Evolutionary conservation across 2,888 invertebrate genomes (phyloP).

Genomic region (Venustoraphidia nigricollis): DNA sequence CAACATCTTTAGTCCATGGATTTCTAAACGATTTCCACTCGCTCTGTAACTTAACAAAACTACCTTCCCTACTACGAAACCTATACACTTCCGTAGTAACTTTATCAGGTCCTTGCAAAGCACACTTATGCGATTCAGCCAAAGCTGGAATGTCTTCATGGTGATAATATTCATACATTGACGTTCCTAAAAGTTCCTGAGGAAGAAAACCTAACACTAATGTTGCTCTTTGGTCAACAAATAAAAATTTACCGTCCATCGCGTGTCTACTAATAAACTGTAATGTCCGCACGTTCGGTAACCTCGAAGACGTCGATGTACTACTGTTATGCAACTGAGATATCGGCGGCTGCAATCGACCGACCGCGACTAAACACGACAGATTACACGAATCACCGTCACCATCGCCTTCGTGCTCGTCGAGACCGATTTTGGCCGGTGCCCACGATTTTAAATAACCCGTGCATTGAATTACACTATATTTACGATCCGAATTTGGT

Average conservation of each 20-base stretch:
- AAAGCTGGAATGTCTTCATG: slow-evolving; percentile 64
- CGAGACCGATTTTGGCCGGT: slow-evolving; percentile 57
- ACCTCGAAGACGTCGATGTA: slow-evolving; percentile 17
- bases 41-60: slow-evolving; percentile 58
- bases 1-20: slow-evolving; percentile 92
- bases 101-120: slow-evolving; percentile 45
- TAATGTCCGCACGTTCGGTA: slow-evolving; percentile 40
- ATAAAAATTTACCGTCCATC: slow-evolving; percentile 82
- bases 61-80: slow-evolving; percentile 66
- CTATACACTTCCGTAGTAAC: slow-evolving; percentile 57
- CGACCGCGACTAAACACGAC: slow-evolving; percentile 81
- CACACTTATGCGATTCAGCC: slow-evolving; percentile 71
- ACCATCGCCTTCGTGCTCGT: slow-evolving; percentile 46
- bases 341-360: slow-evolving; percentile 50
- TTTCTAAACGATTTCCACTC: slow-evolving; percentile 82
- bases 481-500: slow-evolving; percentile 58
- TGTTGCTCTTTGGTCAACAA: slow-evolving; percentile 85
- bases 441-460: slow-evolving; percentile 90
- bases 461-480: slow-evolving; percentile 80
- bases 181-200: slow-evolving; percentile 82
- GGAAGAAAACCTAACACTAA: slow-evolving; percentile 79
- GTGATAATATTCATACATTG: slow-evolving; percentile 84
- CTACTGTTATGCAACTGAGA: slow-evolving; percentile 18
- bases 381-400: slow-evolving; percentile 45
- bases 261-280: slow-evolving; percentile 76